Percentiles rank a stretch among this genome's conserved stretches.
Conservation (phyloP, 2,113 vertebrate genomes). For the Hemichromis elongatus region DNA sequence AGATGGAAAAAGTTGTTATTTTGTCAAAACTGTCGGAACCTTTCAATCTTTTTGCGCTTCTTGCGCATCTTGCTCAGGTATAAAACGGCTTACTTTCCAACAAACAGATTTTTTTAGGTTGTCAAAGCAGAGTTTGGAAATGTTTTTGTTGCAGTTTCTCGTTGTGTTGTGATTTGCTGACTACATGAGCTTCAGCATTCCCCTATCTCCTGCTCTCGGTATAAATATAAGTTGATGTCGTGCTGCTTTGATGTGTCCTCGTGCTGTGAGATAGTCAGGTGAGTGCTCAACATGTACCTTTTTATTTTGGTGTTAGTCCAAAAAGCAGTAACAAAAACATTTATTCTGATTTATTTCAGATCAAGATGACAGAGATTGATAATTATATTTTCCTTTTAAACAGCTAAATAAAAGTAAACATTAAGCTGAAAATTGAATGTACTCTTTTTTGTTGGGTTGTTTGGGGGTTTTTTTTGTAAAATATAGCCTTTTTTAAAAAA, state of each 20-base stretch:
- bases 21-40: background rate
- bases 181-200: background rate
- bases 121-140: background rate
- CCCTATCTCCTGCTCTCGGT: background rate
- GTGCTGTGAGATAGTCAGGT: slow-evolving; percentile 1
- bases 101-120: background rate
- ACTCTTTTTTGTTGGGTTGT: background rate
- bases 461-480: background rate
- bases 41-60: background rate
- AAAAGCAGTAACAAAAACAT: background rate
- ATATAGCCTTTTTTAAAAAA: too few species aligned
- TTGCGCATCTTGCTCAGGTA: background rate
- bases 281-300: background rate
- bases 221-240: slow-evolving; percentile 1
- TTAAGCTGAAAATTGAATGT: background rate
- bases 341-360: background rate
- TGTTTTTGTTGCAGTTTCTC: background rate
- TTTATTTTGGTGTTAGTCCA: background rate
- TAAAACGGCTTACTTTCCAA: background rate
- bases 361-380: background rate
- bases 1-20: background rate
- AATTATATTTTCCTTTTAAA: background rate
- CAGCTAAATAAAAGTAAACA: background rate
- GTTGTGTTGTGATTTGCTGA: slow-evolving; percentile 27
- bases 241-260: background rate